Conservation (phyloP, 2,113 vertebrate genomes). For the Numida meleagris region DNA sequence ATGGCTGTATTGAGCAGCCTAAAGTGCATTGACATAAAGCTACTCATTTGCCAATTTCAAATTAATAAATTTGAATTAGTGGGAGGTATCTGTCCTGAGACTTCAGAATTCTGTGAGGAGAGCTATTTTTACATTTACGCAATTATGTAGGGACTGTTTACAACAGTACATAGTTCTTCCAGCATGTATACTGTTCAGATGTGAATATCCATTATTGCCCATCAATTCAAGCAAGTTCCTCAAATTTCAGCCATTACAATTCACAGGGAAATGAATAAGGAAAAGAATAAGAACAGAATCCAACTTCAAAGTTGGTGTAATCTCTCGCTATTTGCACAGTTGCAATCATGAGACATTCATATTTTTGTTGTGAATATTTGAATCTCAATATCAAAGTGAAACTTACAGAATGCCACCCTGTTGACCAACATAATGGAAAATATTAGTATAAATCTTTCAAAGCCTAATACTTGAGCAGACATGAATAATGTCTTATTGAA, state of each 20-base stretch:
- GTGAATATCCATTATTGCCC: background rate
- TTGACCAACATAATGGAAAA: slow-evolving; percentile 71
- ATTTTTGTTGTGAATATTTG: slow-evolving; percentile 64
- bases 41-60: background rate
- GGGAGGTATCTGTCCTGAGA: background rate
- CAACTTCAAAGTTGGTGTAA: slow-evolving; percentile 39
- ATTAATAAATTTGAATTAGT: background rate
- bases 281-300: slow-evolving; percentile 24
- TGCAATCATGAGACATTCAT: slow-evolving; percentile 70
- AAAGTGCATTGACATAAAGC: background rate
- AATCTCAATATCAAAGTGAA: slow-evolving; percentile 68
- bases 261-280: slow-evolving; percentile 46
- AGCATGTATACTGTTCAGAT: background rate
- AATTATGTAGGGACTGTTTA: background rate
- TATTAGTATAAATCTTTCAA: slow-evolving; percentile 60
- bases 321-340: slow-evolving; percentile 62
- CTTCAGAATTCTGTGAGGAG: background rate
- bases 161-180: background rate
- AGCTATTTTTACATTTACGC: background rate
- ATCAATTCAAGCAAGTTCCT: background rate
- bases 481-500: slow-evolving; percentile 56
- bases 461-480: slow-evolving; percentile 45
- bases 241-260: background rate
- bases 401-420: slow-evolving; percentile 55
- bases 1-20: background rate